Evolutionary conservation across 2,888 invertebrate genomes (phyloP), one percentile per base, ranked within the genome.

Genomic region (Resseliella maxima): DNA sequence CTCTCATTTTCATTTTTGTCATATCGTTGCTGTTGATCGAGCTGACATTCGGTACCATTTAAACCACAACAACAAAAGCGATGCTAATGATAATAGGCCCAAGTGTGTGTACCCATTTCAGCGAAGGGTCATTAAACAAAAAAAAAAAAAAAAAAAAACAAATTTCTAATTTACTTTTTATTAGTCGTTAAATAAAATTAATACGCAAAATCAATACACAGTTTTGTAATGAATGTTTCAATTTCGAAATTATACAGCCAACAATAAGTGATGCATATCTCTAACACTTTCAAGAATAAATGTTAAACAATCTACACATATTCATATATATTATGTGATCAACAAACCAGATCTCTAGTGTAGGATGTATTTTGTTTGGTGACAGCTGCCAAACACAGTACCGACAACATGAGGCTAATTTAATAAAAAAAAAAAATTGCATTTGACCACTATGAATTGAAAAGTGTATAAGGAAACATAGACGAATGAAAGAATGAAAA

Each of bases 201-300:
- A 72, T 72, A 72, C 27, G 72, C 72, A 72, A 72, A 72, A 72
- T 72, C 72, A 72, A 72, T 72, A 72, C 31, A 35, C 72, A 31
- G 15, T 35, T 31, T 35, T 12, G 27, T 50, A 27, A 72, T 72
- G n/a, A 31, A 72, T 72, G 72, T 72, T 72, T 72, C 31, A 72
- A 72, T 72, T 72, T 72, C 18, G 31, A 31, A 72, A 72, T 72
- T 41, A 41, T 41, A 41, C 12, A 5, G 41, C 12, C 6, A 41
- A 8, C 41, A 41, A 24, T 5, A 6, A 59, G 2, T 59, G 59
- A 27, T 24, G 59, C 59, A 72, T 0, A 72, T 72, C 31, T 72
- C 10, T 31, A 31, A 31, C 35, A 12, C 3, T n/a, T 3, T 24
- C n/a, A 59, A 59, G 72, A 31, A 31, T 72, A 50, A 41, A 15